phyloP scores from a whole-genome alignment of 2,888 invertebrate genomes.

The Prenolepis imparis region DNA sequence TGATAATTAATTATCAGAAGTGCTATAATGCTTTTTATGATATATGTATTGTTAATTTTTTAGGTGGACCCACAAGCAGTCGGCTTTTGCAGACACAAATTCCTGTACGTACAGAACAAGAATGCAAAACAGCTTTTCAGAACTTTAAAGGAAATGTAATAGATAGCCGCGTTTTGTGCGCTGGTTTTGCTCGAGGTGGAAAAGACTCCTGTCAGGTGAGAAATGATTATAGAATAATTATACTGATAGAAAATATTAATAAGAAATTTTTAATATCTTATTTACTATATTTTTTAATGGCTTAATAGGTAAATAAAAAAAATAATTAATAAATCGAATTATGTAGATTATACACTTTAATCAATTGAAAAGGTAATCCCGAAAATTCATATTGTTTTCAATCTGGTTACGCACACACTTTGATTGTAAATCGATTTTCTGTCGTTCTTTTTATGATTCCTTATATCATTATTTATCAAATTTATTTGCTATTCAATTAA shows the following conservation, averaged over 20 bases:
- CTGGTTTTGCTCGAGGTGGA: conserved; percentile 89
- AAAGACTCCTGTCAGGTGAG: conserved; percentile 91
- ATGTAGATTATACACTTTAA: neutral
- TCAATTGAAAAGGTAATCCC: neutral
- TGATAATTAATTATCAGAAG: neutral
- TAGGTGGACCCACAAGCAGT: conserved; percentile 90
- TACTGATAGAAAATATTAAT: neutral
- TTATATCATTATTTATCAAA: neutral
- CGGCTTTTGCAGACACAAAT: conserved; percentile 90
- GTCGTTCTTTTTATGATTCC: neutral
- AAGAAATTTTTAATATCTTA: neutral
- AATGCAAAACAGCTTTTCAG: conserved; percentile 89
- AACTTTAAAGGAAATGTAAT: conserved; percentile 87
- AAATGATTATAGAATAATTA: conserved; percentile 11
- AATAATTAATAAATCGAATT: neutral
- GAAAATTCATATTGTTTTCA: neutral
- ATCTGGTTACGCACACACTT: neutral
- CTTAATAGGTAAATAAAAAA: neutral
- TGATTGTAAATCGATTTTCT: neutral
- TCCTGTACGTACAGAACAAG: conserved; percentile 89
- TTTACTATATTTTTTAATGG: neutral
- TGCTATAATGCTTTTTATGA: neutral
- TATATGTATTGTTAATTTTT: conserved; percentile 54
- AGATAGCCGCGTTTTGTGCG: conserved; percentile 91
- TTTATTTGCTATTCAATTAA: neutral